Evolutionary conservation across 2,113 vertebrate species (phyloP).

Genomic region (Lagopus leucura): DNA sequence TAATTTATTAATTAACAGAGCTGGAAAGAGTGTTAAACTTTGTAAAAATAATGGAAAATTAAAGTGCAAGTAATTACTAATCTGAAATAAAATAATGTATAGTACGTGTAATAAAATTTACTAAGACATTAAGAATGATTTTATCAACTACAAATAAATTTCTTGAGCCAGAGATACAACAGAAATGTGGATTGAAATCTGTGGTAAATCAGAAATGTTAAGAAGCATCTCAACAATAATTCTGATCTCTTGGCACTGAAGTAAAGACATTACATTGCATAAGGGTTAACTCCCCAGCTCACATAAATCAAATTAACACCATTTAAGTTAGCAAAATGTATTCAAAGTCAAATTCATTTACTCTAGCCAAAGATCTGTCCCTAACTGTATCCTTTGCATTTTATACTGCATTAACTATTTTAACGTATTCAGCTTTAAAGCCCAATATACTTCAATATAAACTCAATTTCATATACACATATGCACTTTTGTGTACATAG

Average conservation of each 20-base stretch:
- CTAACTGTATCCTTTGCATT: slow-evolving; percentile 57
- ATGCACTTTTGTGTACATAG: slow-evolving; percentile 25
- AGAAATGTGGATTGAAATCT: not conserved
- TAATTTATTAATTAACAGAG: not conserved
- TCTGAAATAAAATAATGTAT: not conserved
- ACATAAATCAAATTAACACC: slow-evolving; percentile 69
- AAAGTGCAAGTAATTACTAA: not conserved
- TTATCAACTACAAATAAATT: not conserved
- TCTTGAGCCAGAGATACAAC: not conserved
- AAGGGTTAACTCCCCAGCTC: slow-evolving; percentile 63
- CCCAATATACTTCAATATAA: slow-evolving; percentile 47
- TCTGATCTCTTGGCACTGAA: slow-evolving; percentile 2
- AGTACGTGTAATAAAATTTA: not conserved
- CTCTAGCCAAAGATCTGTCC: slow-evolving; percentile 69
- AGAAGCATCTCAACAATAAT: not conserved
- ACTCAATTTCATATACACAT: not conserved
- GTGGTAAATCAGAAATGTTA: slow-evolving; percentile 18
- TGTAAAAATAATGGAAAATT: not conserved
- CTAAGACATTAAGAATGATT: not conserved
- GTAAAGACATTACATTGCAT: not conserved
- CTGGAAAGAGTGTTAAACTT: not conserved
- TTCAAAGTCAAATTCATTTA: slow-evolving; percentile 70
- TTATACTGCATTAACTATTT: slow-evolving; percentile 59
- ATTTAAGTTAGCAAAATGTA: slow-evolving; percentile 65
- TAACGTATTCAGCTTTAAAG: slow-evolving; percentile 61